Evolutionary conservation across 2,797 vertebrate genomes (phyloP), one percentile per base, ranked within the genome.

Genomic region (Botia kubotai): DNA sequence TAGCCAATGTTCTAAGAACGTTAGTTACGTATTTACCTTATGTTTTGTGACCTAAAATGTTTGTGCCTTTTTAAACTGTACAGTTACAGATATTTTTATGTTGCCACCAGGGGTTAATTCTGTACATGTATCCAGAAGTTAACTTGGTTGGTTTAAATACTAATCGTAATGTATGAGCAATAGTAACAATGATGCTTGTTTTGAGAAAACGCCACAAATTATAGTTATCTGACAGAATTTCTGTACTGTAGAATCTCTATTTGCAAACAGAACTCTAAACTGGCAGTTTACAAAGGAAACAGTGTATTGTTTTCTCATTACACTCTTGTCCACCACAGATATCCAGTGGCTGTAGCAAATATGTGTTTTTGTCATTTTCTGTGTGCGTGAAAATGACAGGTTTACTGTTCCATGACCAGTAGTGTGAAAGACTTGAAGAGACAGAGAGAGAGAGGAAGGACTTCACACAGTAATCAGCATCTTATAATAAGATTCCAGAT

Each of bases 321-420:
- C 23, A 16, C 16, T 57, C 6, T 67, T 8, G 19, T 66, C 33
- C 23, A 33, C 63, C 50, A 57, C 63, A 67, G 19, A 77, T 43
- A 46, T 33, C 50, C 50, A 48, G 43, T 19, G 39, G 36, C 78
- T 67, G 62, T 68, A 23, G 63, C 62, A 79, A 78, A 74, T 83
- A 55, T 68, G 65, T 70, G 26, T 33, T 72, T 77, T 52, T 72
- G 67, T 79, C 75, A 53, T 53, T 55, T 79, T 67, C 33, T 69
- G 5, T 33, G 36, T 74, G 60, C 69, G 50, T 72, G 72, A 23
- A 65, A 48, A 62, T 57, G 69, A 55, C 75, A 77, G 58, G 72
- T 72, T 53, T 29, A 50, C n/a, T 33, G 58, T 17, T 48, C 29
- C 48, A 53, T 57, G 48, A 58, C 79, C 67, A 63, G 29, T 70